Conservation (phyloP, 2,888 invertebrate species). For the Brenthis ino region DNA sequence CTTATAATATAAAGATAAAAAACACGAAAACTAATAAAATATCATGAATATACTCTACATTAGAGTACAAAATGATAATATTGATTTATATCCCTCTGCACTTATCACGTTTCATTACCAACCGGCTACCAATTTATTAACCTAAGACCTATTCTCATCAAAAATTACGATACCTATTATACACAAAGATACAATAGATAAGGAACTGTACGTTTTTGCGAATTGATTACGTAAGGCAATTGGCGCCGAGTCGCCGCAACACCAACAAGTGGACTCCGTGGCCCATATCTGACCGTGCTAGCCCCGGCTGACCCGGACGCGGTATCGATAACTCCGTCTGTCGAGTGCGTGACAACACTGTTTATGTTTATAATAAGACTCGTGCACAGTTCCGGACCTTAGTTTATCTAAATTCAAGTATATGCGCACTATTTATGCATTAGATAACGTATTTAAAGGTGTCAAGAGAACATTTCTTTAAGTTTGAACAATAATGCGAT, state of each 20-base stretch:
- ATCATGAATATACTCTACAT: neutral
- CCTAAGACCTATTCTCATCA: constrained; percentile 15
- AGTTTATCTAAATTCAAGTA: constrained; percentile 28
- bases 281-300: constrained; percentile 49
- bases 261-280: constrained; percentile 39
- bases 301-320: constrained; percentile 66
- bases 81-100: neutral
- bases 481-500: neutral
- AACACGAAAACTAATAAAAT: too few species aligned
- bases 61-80: neutral
- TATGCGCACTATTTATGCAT: neutral
- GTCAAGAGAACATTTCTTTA: neutral
- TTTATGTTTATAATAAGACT: constrained; percentile 54
- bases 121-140: constrained; percentile 18
- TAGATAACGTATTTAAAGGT: neutral
- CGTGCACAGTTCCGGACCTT: constrained; percentile 49
- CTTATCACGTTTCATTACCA: constrained; percentile 1
- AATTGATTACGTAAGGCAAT: constrained; percentile 28
- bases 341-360: constrained; percentile 61
- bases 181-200: constrained; percentile 11
- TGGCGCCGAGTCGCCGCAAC: constrained; percentile 41
- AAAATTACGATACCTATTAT: constrained; percentile 12
- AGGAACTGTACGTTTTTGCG: constrained; percentile 1
- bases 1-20: too few species aligned
- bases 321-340: constrained; percentile 64